Base-by-base conservation (phyloP, 2,888 invertebrate species). In the Operophtera brumata region DNA sequence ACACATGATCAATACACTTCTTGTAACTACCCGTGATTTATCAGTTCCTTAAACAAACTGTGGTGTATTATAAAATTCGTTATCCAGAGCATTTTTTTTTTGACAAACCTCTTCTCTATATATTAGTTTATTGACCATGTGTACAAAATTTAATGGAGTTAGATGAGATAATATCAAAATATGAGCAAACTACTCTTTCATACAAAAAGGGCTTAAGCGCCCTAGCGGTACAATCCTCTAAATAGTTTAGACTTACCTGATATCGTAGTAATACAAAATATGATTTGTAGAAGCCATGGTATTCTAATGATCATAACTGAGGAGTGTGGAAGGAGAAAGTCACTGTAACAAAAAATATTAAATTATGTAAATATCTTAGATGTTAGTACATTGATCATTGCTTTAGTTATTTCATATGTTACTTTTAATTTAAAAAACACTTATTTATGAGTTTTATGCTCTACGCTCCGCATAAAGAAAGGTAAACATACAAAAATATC, bases 221-320 rank as follows among this genome's bases (percentile, higher is more conserved):
- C n/a, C n/a, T n/a, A n/a, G n/a, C n/a, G n/a, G n/a, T n/a, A n/a
- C n/a, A n/a, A n/a, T n/a, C n/a, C n/a, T n/a, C n/a, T n/a, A n/a
- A n/a, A n/a, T n/a, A n/a, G n/a, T n/a, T n/a, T n/a, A 30, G 9
- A 69, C 72, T 64, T 63, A 87, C 89, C 89, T 83, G 77, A 82
- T 76, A 69, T 80, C 75, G 65, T 59, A 55, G 67, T 59, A 58
- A 79, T 61, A 51, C 60, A 65, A 47, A 77, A 62, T 47, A 80
- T 56, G 61, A 74, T 57, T 67, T 73, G 76, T 48, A 80, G 67
- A 57, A 82, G 77, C 84, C 90, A 89, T 88, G 75, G 70, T 85
- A 79, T 81, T 75, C 87, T 81, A 66, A 85, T 77, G 74, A 86
- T 86, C 89, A 90, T 89, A 72, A 77, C 84, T 80, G 70, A 52